Evolutionary conservation across 2,888 invertebrate genomes (phyloP).

Genomic region (Eretmocerus hayati): DNA sequence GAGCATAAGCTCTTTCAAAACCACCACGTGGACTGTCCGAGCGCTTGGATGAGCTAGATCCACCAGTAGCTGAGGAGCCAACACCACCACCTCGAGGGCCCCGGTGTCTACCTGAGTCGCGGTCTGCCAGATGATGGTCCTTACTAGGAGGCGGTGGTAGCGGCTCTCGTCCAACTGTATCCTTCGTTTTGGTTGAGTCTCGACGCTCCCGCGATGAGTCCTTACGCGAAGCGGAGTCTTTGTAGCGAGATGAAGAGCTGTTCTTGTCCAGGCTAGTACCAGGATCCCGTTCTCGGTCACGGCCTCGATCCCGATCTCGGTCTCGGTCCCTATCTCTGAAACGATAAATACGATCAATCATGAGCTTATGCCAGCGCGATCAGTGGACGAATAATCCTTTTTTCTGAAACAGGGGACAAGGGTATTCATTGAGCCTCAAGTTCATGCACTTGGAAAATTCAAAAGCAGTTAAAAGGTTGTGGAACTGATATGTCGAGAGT

Average conservation of each 20-base stretch:
- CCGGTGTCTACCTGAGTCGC: slow-evolving; percentile 34
- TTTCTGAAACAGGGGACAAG: too few relatives aligned
- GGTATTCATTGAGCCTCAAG: too few relatives aligned
- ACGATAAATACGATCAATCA: too few relatives aligned
- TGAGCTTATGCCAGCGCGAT: too few relatives aligned
- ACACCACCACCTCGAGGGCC: slow-evolving; percentile 25
- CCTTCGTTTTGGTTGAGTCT: slow-evolving; percentile 31
- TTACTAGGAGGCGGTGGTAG: slow-evolving; percentile 28
- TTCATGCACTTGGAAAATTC: too few relatives aligned
- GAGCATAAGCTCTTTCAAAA: slow-evolving; percentile 9
- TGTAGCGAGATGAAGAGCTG: slow-evolving; percentile 22
- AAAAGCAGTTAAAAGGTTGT: too few relatives aligned
- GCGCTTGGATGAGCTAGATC: slow-evolving; percentile 35
- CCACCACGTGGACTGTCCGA: slow-evolving; percentile 29
- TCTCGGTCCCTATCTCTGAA: slow-evolving; percentile 51
- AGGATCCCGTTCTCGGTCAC: neutral
- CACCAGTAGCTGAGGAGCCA: slow-evolving; percentile 22
- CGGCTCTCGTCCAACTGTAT: slow-evolving; percentile 26
- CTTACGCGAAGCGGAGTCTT: slow-evolving; percentile 24
- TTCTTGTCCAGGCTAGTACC: neutral
- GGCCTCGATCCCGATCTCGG: slow-evolving; percentile 40
- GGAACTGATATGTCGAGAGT: too few relatives aligned
- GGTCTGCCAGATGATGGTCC: slow-evolving; percentile 30
- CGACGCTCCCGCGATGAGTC: slow-evolving; percentile 32
- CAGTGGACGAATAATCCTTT: too few relatives aligned